phyloP scores from a whole-genome alignment of 2,888 invertebrate species.

The Papilio protenor region DNA sequence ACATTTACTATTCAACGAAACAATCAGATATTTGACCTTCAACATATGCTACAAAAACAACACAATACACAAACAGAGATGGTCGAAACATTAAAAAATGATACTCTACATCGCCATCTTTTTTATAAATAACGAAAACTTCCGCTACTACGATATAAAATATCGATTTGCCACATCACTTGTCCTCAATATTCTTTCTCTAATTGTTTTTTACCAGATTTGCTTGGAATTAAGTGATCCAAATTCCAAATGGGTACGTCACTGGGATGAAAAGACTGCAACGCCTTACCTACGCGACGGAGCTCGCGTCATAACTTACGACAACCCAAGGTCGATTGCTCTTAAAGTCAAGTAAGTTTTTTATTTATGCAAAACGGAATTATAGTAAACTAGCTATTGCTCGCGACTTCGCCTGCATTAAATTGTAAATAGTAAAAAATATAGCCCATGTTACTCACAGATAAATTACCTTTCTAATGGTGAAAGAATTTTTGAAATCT shows the following conservation, averaged over 20 bases:
- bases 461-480: no score
- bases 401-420: no score
- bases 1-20: not conserved
- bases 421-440: no score
- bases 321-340: slow-evolving; percentile 88
- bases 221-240: slow-evolving; percentile 73
- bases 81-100: not conserved
- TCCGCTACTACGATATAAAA: not conserved
- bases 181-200: not conserved
- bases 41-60: not conserved
- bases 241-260: slow-evolving; percentile 82
- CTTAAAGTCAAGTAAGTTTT: slow-evolving; percentile 86
- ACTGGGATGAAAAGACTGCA: slow-evolving; percentile 87
- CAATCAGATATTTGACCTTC: not conserved
- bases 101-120: not conserved
- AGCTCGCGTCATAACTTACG: slow-evolving; percentile 88
- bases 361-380: not conserved
- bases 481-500: no score
- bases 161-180: not conserved
- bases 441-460: no score
- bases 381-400: no score
- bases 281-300: slow-evolving; percentile 85
- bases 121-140: not conserved
- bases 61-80: not conserved
- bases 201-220: slow-evolving; percentile 66